Evolutionary conservation across 2,888 invertebrate species (phyloP).

Genomic region (Petrophora chlorosata): DNA sequence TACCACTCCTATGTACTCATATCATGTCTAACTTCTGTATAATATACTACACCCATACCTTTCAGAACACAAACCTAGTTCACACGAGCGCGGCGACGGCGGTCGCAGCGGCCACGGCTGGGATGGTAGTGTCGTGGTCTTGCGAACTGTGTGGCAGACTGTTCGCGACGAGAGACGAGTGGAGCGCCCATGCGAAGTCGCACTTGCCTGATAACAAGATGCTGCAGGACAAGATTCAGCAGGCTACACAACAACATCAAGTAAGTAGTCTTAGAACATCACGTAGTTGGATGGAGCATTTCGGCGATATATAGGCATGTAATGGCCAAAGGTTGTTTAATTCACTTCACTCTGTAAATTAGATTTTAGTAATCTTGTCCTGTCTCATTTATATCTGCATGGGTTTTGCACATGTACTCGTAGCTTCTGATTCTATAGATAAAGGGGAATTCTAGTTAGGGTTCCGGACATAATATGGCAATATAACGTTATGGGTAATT

Average conservation of each 20-base stretch:
- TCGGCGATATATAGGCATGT: neutral
- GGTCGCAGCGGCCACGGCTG: slow-evolving; percentile 74
- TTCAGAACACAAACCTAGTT: slow-evolving; percentile 75
- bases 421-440: no score
- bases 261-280: no score
- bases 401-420: no score
- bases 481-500: no score
- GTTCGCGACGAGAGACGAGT: slow-evolving; percentile 89
- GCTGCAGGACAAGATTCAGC: slow-evolving; percentile 77
- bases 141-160: slow-evolving; percentile 90
- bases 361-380: no score
- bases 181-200: slow-evolving; percentile 90
- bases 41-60: neutral
- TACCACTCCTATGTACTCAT: no score
- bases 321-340: neutral
- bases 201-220: slow-evolving; percentile 85
- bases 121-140: slow-evolving; percentile 87
- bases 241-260: slow-evolving; percentile 75
- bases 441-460: no score
- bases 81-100: slow-evolving; percentile 78
- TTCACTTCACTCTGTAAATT: no score
- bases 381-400: no score
- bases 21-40: neutral
- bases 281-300: no score
- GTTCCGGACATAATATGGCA: no score